Evolutionary conservation across 2,113 vertebrate species (phyloP), one percentile per base, ranked within the genome.

Genomic region (Calcarius ornatus): DNA sequence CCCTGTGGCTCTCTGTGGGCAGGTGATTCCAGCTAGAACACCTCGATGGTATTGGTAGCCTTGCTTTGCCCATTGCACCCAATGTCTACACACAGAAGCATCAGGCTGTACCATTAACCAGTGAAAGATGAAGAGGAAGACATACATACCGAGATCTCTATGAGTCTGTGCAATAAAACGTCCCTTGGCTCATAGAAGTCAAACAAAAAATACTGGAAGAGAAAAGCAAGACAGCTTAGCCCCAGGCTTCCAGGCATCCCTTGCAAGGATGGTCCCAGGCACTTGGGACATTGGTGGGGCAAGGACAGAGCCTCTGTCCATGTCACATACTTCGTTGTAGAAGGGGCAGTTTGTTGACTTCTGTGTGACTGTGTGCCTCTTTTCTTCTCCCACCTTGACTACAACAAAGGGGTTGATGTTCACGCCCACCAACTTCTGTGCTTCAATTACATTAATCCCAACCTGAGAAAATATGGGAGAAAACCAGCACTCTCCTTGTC

Each of bases 331-430:
- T 95, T 99, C 98, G 0, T 99, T 99, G 96, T 98, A 99, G 94
- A 98, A 99, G 43, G 98, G 98, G 76, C 98, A 99, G 72, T 98
- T 99, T 71, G 99, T 99, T 48, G 99, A 99, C 57, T 98, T 99
- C 96, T 99, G 99, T 0, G 98, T 99, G 0, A 78, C 86, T 0
- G 99, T 99, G 87, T 98, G 97, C 63, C 96, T 98, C 89, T 99
- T 99, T 96, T 99, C 98, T 45, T 98, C 97, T 77, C 98, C 99
- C 13, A 99, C 94, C 6, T 93, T 97, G 95, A 99, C 96, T 19
- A 98, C 98, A 73, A 99, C 99, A 8, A 98, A 99, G 10, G 99
- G 99, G 85, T 98, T 99, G 91, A 99, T 99, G 97, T 99, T 99
- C 76, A 99, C 99, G 21, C 99, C 99, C 9, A 98, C 98, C 81